A percentile compares a stretch with the other conserved stretches of the same genome.
Evolutionary conservation across 1,140 invertebrate species (phyloP).

Genomic region (Sycophila sp.): DNA sequence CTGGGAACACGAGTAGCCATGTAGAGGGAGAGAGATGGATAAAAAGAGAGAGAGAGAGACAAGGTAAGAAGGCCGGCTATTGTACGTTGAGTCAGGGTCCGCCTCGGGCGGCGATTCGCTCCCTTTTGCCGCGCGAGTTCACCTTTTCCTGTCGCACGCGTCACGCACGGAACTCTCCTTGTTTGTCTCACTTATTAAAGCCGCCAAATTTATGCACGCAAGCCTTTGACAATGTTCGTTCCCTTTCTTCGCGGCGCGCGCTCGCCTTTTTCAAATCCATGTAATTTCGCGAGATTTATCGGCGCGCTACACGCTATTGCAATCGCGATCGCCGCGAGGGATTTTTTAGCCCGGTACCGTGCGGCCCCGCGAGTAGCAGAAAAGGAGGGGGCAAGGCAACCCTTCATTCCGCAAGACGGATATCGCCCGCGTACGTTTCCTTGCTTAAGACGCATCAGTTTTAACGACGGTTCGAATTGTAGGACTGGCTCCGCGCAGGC

Average conservation of each 20-base stretch:
- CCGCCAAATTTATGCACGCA: constrained; percentile 25
- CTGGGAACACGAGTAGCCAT: constrained; percentile 54
- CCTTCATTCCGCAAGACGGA: constrained; percentile 7
- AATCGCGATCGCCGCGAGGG: background rate
- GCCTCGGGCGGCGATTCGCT: constrained; percentile 4
- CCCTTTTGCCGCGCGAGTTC: background rate
- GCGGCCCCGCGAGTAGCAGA: background rate
- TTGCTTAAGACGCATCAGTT: background rate
- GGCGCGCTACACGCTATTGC: constrained; percentile 18
- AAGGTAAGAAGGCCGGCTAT: constrained; percentile 55
- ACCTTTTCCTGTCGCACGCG: background rate
- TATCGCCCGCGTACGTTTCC: background rate
- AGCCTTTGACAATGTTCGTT: background rate
- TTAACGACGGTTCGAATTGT: constrained; percentile 2
- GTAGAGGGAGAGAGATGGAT: no score
- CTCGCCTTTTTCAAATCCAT: background rate
- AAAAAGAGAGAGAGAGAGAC: no score
- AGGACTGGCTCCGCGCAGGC: constrained; percentile 50
- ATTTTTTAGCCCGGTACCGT: no score
- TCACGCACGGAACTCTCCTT: constrained; percentile 8
- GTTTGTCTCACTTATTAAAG: constrained; percentile 25
- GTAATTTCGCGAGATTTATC: constrained; percentile 26
- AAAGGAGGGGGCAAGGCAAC: constrained; percentile 19
- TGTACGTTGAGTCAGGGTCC: constrained; percentile 40
- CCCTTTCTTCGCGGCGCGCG: background rate